Base-by-base conservation (phyloP, 1,140 invertebrate species). In the Zaprionus ornatus region DNA sequence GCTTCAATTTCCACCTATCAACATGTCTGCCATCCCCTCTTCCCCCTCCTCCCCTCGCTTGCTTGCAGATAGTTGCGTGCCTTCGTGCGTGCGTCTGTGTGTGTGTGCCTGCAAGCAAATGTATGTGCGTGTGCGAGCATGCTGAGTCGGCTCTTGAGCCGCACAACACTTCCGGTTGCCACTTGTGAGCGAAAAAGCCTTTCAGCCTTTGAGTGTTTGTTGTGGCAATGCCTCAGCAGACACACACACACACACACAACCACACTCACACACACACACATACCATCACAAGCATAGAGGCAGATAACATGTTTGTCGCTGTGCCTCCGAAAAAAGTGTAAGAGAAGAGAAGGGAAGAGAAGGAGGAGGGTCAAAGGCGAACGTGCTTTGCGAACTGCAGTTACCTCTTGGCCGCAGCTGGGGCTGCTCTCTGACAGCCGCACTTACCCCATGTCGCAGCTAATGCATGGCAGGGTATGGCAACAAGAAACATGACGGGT, bases 161-260 rank as follows among this genome's bases (percentile, higher is more conserved):
- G 79, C 85, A 88, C 85, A 88, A 84, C 85, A 90, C 85, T 88
- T 88, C 85, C 85, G 85, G 85, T 88, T 90, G 81, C 85, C 85
- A 88, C 85, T 88, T 90, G 85, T 90, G 59, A 85, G 81, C 78
- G 81, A 77, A 90, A 45, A 90, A 88, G 75, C 85, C 87, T 88
- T 88, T 88, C 76, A 78, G 71, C 71, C 60, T 45, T 78, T 64
- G 75, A 88, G 85, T 82, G 75, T 90, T 81, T 81, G 85, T 84
- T 88, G 85, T 79, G 82, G 82, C 82, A 82, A 80, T 69, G 71
- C 19, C 65, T 78, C 54, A 54, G 42, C 71, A 68, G 70, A 37
- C 25, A 37, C 21, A 23, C 66, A 70, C 35, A 57, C 48, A 35
- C 25, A 4, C 70, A 42, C 3, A 48, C 23, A 29, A 21, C 29